Conservation (phyloP, 2,888 invertebrate genomes). For the Macrosiphum euphorbiae region DNA sequence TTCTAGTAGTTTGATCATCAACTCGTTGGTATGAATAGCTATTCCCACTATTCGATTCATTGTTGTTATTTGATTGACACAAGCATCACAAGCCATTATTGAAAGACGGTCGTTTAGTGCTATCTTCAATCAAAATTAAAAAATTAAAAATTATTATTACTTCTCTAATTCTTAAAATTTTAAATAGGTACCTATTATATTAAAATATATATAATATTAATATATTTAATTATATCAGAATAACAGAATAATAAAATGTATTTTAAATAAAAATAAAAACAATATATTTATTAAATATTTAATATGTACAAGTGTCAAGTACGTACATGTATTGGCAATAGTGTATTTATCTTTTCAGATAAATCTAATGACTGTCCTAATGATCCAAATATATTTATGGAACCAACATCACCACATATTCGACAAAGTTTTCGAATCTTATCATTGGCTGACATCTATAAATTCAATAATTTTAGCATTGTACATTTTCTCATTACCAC, state of each 20-base stretch:
- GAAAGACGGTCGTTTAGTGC: constrained; percentile 53
- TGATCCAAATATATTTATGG: constrained; percentile 61
- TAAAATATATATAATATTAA: too few relatives aligned
- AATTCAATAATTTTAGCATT: constrained; percentile 15
- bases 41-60: constrained; percentile 25
- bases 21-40: constrained; percentile 34
- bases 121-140: constrained; percentile 11
- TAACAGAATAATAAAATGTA: too few relatives aligned
- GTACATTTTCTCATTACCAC: background rate
- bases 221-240: too few relatives aligned
- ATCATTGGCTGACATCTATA: constrained; percentile 46
- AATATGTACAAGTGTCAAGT: background rate
- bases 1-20: constrained; percentile 43
- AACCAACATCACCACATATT: constrained; percentile 55
- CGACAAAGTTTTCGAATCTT: constrained; percentile 59
- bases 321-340: constrained; percentile 51
- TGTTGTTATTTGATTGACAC: constrained; percentile 44
- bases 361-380: constrained; percentile 48
- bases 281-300: background rate
- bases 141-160: background rate
- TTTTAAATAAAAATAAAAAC: background rate
- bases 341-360: constrained; percentile 54
- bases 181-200: background rate
- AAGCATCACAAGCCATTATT: constrained; percentile 30
- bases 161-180: background rate